Percentiles rank a stretch among this genome's conserved stretches.
Evolutionary conservation across 2,888 invertebrate species (phyloP).

Genomic region (Polydrusus cervinus): DNA sequence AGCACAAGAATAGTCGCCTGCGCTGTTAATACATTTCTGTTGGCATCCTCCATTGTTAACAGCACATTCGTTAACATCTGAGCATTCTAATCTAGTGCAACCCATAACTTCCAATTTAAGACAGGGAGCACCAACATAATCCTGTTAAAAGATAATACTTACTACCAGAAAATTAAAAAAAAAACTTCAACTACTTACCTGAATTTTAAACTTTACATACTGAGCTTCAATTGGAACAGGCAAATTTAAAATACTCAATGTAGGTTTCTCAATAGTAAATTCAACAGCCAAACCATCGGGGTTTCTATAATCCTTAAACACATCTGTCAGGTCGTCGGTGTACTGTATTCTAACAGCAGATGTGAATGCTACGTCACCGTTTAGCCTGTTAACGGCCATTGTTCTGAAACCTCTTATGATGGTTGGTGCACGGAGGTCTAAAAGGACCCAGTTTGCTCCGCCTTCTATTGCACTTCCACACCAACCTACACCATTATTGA

Average conservation of each 20-base stretch:
- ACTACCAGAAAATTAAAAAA: too few species aligned
- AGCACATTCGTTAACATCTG: constrained; percentile 91
- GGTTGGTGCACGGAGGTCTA: constrained; percentile 91
- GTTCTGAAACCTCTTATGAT: constrained; percentile 93
- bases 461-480: constrained; percentile 91
- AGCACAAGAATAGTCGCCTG: constrained; percentile 90
- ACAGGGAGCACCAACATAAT: constrained; percentile 92
- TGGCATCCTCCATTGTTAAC: constrained; percentile 93
- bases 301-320: constrained; percentile 93
- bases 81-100: constrained; percentile 91
- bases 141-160: constrained; percentile 65
- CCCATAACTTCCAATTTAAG: constrained; percentile 94
- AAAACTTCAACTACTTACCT: constrained; percentile 63
- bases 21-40: constrained; percentile 92
- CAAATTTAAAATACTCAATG: constrained; percentile 91
- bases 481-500: constrained; percentile 91
- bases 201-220: constrained; percentile 88
- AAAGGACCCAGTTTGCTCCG: constrained; percentile 90
- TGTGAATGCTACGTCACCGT: constrained; percentile 90
- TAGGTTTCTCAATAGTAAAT: constrained; percentile 91
- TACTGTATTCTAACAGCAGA: constrained; percentile 92
- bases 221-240: constrained; percentile 94
- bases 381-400: constrained; percentile 88
- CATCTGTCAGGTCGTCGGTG: constrained; percentile 90
- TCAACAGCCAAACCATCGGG: constrained; percentile 95